These are phyloP conservation scores for Clarias laeviceps DNA, from an alignment of 2,797 vertebrate genomes.

Conservation along the genomic window DNA sequence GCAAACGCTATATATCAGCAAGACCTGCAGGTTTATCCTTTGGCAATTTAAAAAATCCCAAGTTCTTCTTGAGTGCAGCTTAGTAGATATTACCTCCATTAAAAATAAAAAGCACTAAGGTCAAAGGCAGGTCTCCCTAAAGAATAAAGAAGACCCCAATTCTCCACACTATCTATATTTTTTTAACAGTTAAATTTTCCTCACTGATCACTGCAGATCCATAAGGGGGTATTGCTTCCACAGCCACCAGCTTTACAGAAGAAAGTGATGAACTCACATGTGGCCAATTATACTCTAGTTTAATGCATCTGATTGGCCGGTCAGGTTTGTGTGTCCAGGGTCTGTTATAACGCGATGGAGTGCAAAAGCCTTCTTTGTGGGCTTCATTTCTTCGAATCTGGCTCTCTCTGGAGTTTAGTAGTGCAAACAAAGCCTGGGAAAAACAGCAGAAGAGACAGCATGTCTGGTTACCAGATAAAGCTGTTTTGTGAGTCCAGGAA, in stretches of 20 bases:
- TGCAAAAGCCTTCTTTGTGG: conserved; percentile 75
- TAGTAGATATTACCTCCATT: conserved; percentile 10
- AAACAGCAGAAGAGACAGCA: neutral
- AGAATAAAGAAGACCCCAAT: conserved; percentile 35
- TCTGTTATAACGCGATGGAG: neutral
- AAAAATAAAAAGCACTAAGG: conserved; percentile 31
- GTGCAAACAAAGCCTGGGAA: neutral
- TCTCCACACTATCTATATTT: conserved; percentile 26
- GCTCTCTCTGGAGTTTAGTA: conserved; percentile 64
- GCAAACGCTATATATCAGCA: conserved; percentile 26
- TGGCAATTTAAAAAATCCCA: conserved; percentile 21
- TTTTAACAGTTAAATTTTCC: neutral
- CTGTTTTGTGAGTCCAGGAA: neutral
- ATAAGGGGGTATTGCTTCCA: neutral
- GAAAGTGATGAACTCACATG: conserved; percentile 67
- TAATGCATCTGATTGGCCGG: conserved; percentile 78
- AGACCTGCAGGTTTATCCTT: conserved; percentile 12
- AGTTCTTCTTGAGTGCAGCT: conserved; percentile 19
- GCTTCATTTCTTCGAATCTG: conserved; percentile 80
- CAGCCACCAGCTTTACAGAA: neutral
- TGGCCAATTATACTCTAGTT: conserved; percentile 88
- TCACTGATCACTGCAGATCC: neutral
- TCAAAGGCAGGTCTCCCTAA: conserved; percentile 16
- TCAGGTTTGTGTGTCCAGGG: conserved; percentile 35
- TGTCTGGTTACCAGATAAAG: neutral